Evolutionary conservation across 1,140 invertebrate genomes (phyloP), one percentile per base, ranked within the genome.

Genomic region (Phymorhynchus buccinoides): DNA sequence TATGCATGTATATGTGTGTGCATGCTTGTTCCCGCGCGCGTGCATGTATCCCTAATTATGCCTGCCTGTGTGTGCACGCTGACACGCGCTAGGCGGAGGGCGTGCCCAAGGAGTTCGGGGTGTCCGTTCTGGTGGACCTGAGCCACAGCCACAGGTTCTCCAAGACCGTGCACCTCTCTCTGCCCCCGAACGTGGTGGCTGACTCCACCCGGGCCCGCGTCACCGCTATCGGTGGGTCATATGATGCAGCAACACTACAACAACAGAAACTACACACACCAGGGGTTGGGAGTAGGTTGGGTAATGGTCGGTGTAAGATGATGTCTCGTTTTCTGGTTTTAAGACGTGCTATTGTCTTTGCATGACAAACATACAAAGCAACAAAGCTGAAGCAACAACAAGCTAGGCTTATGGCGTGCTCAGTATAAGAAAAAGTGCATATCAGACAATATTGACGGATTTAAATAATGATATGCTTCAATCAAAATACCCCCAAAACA

Each of bases 91-190:
- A n/a, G 95, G 95, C 97, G 86, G 96, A 97, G 92, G 97, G 97
- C 71, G 95, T 96, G 88, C 95, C 95, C 0, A 95, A 96, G 88
- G 96, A 96, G 80, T 94, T 95, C 85, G 97, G 96, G 88, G 96
- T 95, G 92, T 96, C 96, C 0, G 92, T 96, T 4, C 94, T 97
- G 68, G 92, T 97, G 18, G 96, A 97, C 89, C 93, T 97, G 16
- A 95, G 96, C 87, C 94, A 95, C 32, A 93, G 52, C 90, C 91
- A 92, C 16, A 92, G 93, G 3, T 94, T 95, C 41, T 94, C 94
- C 84, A 93, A 87, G 66, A 88, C 84, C 14, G 87, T 91, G 12
- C 85, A 81, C 16, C 48, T 92, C n/a, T 80, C 89, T 1, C 78
- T 91, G 42, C 92, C 91, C 27, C 80, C 87, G 4, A 89, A 88